These are phyloP conservation scores for Anas acuta DNA, from an alignment of 2,797 vertebrate species.

Conservation along the genomic window DNA sequence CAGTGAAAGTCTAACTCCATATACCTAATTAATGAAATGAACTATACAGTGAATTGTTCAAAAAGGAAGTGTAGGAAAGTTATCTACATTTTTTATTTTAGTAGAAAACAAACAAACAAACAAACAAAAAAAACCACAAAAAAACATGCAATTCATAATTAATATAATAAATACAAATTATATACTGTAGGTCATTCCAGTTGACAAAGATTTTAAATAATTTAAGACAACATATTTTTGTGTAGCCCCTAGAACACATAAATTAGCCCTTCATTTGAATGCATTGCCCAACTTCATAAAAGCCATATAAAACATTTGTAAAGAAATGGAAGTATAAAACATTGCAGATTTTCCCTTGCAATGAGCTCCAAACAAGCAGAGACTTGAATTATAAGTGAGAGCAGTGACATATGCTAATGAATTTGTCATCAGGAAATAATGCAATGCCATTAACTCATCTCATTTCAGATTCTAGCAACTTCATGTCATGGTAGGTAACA, in stretches of 20 bases:
- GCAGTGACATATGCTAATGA: conserved; percentile 42
- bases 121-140: not conserved
- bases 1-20: not conserved
- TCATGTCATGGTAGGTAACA: conserved; percentile 13
- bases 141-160: not conserved
- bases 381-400: conserved; percentile 36
- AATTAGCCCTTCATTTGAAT: conserved; percentile 30
- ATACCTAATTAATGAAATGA: not conserved
- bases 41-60: not conserved
- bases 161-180: not conserved
- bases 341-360: conserved; percentile 33
- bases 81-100: conserved; percentile 9
- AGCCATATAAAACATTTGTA: conserved; percentile 19
- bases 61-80: not conserved
- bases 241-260: conserved; percentile 15
- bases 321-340: conserved; percentile 45
- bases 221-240: conserved; percentile 19
- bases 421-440: conserved; percentile 48
- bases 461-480: conserved; percentile 45
- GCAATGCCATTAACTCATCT: conserved; percentile 42
- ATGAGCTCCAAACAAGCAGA: conserved; percentile 41
- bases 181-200: conserved; percentile 3
- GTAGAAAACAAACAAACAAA: not conserved
- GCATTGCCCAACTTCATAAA: not conserved
- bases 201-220: conserved; percentile 29